A percentile compares a stretch with the other conserved stretches of the same genome.
Conservation (phyloP, 2,888 invertebrate species). For the Anaspis maculata region DNA sequence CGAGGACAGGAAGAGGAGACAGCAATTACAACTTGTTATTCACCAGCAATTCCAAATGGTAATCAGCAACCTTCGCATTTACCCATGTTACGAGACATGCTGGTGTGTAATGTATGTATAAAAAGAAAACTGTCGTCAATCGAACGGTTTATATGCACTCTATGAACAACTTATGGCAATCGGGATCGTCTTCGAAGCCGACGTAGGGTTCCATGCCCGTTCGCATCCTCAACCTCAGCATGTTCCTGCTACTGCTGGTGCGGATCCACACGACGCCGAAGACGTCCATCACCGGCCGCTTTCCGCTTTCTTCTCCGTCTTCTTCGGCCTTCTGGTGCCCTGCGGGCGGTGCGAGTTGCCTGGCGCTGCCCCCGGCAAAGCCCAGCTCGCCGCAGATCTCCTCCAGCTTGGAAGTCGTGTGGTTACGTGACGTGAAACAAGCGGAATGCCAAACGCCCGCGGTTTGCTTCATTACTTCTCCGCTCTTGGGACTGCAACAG, state of each 20-base stretch:
- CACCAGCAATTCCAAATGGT: too few relatives aligned
- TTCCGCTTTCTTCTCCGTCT: constrained; percentile 10
- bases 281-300: constrained; percentile 22
- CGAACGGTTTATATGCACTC: too few relatives aligned
- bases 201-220: constrained; percentile 33
- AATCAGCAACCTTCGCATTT: too few relatives aligned
- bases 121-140: too few relatives aligned
- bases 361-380: constrained; percentile 49
- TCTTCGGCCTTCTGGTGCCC: too few relatives aligned
- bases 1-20: too few relatives aligned
- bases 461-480: constrained; percentile 56
- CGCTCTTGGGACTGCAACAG: constrained; percentile 41
- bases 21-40: too few relatives aligned
- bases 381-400: constrained; percentile 56
- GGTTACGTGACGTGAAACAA: constrained; percentile 51
- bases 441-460: constrained; percentile 67
- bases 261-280: constrained; percentile 33
- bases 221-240: constrained; percentile 26
- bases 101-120: too few relatives aligned
- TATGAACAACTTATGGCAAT: constrained; percentile 30
- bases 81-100: too few relatives aligned
- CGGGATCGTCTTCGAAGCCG: constrained; percentile 25
- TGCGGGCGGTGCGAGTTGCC: constrained; percentile 20
- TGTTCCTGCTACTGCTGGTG: constrained; percentile 15
- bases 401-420: constrained; percentile 48